These are phyloP conservation scores for Steinernema hermaphroditum DNA, from an alignment of 2,888 invertebrate genomes.

Conservation along the genomic window DNA sequence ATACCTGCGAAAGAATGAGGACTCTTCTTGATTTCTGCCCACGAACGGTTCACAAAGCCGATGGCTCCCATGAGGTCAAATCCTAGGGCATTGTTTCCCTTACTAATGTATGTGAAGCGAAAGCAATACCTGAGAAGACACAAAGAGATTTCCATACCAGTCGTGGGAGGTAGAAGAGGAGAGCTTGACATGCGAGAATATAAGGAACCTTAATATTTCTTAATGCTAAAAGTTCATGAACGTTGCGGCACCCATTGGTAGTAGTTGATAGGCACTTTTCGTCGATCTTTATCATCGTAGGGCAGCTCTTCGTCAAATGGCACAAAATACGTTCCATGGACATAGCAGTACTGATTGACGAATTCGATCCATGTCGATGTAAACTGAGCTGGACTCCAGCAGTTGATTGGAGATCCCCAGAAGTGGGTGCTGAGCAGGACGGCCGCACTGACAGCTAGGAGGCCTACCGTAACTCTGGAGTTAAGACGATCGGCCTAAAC, in stretches of 20 bases:
- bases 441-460: constrained; percentile 58
- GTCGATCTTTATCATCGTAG: constrained; percentile 54
- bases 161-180: constrained; percentile 63
- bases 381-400: constrained; percentile 65
- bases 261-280: constrained; percentile 56
- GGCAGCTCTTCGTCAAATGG: constrained; percentile 54
- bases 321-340: constrained; percentile 65
- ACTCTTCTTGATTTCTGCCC: constrained; percentile 45
- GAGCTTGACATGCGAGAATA: constrained; percentile 62
- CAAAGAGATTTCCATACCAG: constrained; percentile 63
- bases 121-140: constrained; percentile 54
- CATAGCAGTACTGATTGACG: constrained; percentile 65
- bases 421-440: constrained; percentile 60
- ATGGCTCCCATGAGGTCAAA: constrained; percentile 53
- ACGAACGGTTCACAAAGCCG: constrained; percentile 57
- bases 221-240: neutral
- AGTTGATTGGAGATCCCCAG: constrained; percentile 64
- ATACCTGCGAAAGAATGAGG: constrained; percentile 1
- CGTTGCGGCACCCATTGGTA: constrained; percentile 61
- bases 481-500: constrained; percentile 63
- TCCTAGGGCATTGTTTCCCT: no score
- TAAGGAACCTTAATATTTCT: constrained; percentile 57
- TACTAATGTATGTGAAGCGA: no score
- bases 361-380: constrained; percentile 59
- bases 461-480: constrained; percentile 57